phyloP scores from a whole-genome alignment of 2,797 vertebrate genomes.

The Enoplosus armatus region DNA sequence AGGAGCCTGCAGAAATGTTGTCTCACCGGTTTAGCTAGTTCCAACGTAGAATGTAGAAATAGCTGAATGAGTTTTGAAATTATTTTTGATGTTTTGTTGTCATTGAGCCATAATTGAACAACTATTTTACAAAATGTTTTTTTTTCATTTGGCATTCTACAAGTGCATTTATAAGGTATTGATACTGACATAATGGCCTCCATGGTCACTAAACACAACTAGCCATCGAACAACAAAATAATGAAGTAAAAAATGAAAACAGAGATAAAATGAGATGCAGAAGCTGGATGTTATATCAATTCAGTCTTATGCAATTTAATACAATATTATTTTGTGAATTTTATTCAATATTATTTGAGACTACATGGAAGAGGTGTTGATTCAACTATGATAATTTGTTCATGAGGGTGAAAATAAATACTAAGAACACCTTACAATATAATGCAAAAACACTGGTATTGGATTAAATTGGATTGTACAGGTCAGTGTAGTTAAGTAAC shows the following conservation, averaged over 20 bases:
- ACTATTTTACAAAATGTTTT: neutral
- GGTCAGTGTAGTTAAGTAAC: neutral
- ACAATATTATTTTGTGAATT: neutral
- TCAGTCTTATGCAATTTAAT: neutral
- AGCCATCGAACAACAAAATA: neutral
- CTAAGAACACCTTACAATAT: neutral
- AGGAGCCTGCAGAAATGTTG: conserved; percentile 54
- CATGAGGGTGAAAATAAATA: neutral
- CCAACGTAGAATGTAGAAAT: conserved; percentile 21
- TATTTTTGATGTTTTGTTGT: conserved; percentile 15
- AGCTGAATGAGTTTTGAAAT: conserved; percentile 10
- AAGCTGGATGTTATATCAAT: neutral
- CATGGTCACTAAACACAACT: neutral
- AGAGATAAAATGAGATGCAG: neutral
- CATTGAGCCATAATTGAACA: neutral
- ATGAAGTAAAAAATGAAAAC: neutral
- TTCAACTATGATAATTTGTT: neutral
- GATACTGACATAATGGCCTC: neutral
- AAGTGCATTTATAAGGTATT: neutral
- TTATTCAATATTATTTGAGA: neutral
- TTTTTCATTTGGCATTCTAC: neutral
- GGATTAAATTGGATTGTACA: neutral
- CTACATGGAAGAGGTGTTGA: neutral
- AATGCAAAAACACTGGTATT: neutral
- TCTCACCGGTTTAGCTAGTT: conserved; percentile 16